These are phyloP conservation scores for Turritopsis dohrnii DNA, from an alignment of 30 jellyfish, hydroid and myxozoan genomes.

Conservation along the genomic window DNA sequence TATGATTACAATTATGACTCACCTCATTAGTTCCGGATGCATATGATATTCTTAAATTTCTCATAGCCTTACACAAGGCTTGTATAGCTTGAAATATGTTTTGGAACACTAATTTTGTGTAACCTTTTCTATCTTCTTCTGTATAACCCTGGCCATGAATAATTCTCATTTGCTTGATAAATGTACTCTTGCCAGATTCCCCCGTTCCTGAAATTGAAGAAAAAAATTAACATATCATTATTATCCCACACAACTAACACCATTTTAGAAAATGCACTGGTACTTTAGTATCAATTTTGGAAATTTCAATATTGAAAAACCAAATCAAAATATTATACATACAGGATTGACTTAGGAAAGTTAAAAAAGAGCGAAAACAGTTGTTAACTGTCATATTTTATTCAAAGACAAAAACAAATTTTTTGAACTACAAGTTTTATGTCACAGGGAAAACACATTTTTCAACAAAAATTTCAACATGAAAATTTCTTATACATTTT, in stretches of 20 bases:
- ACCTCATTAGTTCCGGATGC: conserved; percentile 78
- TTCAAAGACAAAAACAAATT: no score
- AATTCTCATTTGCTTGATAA: conserved; percentile 98
- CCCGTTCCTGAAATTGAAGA: conserved; percentile 80
- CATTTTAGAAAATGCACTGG: no score
- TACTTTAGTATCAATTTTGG: no score
- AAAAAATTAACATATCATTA: no score
- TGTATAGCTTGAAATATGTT: conserved; percentile 95
- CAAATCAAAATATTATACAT: no score
- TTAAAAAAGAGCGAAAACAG: no score
- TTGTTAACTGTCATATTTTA: no score
- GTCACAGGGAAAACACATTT: background rate
- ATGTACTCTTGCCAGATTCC: conserved; percentile 99
- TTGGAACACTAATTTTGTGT: conserved; percentile 81
- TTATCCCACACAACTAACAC: no score
- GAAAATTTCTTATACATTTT: background rate
- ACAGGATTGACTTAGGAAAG: no score
- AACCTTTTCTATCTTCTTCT: conserved; percentile 87
- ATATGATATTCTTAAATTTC: conserved; percentile 57
- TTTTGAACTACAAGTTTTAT: background rate
- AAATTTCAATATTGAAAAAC: no score
- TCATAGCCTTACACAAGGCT: conserved; percentile 96
- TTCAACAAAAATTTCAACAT: background rate
- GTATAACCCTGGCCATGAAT: conserved; percentile 99
- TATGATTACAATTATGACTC: background rate